Evolutionary conservation across 2,888 invertebrate species (phyloP), one percentile per base, ranked within the genome.

Genomic region (Drosophila basisetae): DNA sequence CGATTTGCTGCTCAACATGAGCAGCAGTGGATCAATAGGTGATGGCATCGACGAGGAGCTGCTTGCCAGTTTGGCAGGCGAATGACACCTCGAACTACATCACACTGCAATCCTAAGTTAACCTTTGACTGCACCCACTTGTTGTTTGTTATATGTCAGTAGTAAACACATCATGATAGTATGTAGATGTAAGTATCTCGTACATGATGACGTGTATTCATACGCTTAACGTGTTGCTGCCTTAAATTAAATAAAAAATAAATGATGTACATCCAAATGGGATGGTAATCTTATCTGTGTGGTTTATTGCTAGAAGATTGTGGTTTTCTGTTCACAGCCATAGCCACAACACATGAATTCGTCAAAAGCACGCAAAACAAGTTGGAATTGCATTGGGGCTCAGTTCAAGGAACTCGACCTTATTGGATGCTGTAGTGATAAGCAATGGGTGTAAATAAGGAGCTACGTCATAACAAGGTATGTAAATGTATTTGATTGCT

Each of bases 11-110:
- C 68, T 82, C 6, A 87, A 68, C 55, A 39, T 80, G 3, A 70
- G 54, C 63, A 74, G 55, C 64, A 71, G 35, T 68, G 49, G 52
- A n/a, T 41, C 50, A 47, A 35, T 39, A 11, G 70, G 59, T 22
- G 89, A 90, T 74, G 81, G 78, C 37, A 75, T 88, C 16, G 91
- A 91, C 62, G 91, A 89, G 68, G 83, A 88, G 30, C 73, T 87
- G 30, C 67, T 91, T 28, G 85, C 91, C 63, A 87, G 90, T 55
- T 67, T 90, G 73, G 83, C 88, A 60, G 91, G 89, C 58, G 91
- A 89, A 87, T 89, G 85, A 91, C 88, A 71, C 28, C 28, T 53
- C 7, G 11, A 52, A n/a, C 7, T 58, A 39, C 25, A 22, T 53
- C 25, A 62, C 33, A n/a, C 64, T 31, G 31, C n/a, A 55, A 66